These are phyloP conservation scores for Peromyscus californicus DNA, from an alignment of 2,113 vertebrate genomes.

Conservation along the genomic window DNA sequence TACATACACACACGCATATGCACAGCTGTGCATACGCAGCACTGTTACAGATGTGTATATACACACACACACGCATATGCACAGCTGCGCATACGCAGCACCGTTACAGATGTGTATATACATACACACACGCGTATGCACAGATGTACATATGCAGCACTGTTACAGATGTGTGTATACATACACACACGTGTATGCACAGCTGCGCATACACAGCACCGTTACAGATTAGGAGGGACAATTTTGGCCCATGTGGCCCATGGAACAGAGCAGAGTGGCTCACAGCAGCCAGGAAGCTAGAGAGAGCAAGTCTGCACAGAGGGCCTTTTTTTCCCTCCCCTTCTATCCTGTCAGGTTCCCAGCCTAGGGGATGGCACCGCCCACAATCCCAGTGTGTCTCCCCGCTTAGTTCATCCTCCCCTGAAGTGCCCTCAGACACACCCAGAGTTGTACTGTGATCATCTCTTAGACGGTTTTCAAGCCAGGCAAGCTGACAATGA, in stretches of 20 bases:
- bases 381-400: background rate
- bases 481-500: background rate
- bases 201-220: background rate
- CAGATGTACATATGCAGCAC: too few species aligned
- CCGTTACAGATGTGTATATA: background rate
- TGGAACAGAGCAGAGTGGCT: background rate
- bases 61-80: accelerated
- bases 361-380: background rate
- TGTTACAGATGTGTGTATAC: too few species aligned
- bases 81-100: background rate
- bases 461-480: background rate
- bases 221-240: background rate
- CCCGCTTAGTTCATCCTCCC: background rate
- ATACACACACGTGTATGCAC: too few species aligned
- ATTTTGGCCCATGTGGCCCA: background rate
- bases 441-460: background rate
- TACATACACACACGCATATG: too few species aligned
- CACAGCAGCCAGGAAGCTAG: background rate
- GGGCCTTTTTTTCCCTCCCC: background rate
- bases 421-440: background rate
- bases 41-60: too few species aligned
- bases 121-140: too few species aligned
- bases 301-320: background rate
- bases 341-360: background rate
- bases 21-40: too few species aligned